These are phyloP conservation scores for Coelinius sp. DNA, from an alignment of 2,888 invertebrate genomes.

Conservation along the genomic window DNA sequence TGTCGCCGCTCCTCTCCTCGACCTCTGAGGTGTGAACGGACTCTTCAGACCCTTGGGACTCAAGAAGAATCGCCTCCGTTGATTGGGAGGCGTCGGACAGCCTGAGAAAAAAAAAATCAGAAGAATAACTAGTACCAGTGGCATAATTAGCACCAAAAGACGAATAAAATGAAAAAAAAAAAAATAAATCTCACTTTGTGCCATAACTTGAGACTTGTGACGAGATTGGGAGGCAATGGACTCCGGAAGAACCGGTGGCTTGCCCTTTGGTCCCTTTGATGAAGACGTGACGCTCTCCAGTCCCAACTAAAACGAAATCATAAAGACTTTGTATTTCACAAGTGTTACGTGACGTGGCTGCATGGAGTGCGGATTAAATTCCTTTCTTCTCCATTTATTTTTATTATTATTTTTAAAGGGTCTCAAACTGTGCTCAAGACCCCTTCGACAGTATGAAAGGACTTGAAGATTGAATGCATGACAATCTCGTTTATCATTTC, in stretches of 20 bases:
- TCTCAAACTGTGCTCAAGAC: neutral
- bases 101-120: constrained; percentile 53
- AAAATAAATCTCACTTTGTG: constrained; percentile 73
- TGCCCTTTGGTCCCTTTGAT: constrained; percentile 59
- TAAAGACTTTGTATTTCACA: constrained; percentile 18
- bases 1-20: constrained; percentile 58
- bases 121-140: neutral
- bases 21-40: constrained; percentile 76
- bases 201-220: constrained; percentile 74
- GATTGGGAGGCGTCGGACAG: constrained; percentile 86
- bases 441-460: constrained; percentile 17
- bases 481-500: constrained; percentile 31
- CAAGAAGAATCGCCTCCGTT: constrained; percentile 84
- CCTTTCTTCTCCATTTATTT: neutral
- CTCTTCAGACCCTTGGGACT: constrained; percentile 85
- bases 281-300: constrained; percentile 48
- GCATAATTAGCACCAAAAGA: neutral
- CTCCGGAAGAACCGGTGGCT: constrained; percentile 61
- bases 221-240: constrained; percentile 54
- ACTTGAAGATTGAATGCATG: constrained; percentile 21
- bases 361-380: constrained; percentile 18
- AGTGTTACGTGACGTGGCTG: constrained; percentile 13
- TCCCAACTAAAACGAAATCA: constrained; percentile 45
- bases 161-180: neutral
- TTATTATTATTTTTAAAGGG: neutral